Base-by-base conservation (phyloP, 2,797 vertebrate genomes). In the Esox lucius region DNA sequence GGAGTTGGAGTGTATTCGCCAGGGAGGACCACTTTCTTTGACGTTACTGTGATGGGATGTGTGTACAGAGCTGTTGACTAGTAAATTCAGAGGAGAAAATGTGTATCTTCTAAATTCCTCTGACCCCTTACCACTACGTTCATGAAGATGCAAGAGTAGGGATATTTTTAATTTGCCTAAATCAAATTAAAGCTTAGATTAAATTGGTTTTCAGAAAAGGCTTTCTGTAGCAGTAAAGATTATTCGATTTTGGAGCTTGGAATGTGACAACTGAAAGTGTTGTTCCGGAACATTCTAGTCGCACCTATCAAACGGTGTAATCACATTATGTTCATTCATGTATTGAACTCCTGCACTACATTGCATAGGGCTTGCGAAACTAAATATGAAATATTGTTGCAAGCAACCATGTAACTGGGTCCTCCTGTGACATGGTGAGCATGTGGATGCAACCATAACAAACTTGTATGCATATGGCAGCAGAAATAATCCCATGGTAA, bases 121-220 rank as follows among this genome's bases (percentile, higher is more conserved):
- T 48, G 17, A 33, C 42, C 59, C 48, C 73, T 70, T 22, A 31
- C 0, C 12, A 64, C 33, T 17, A 61, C 72, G 62, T 72, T 70
- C 51, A 42, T 78, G 67, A 31, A 72, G 70, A 8, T 22, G 59
- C 70, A 4, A 6, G 6, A 19, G 17, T 61, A 77, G 46, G 71
- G 69, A 68, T 73, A 75, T 61, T 78, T 80, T 56, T 73, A 22
- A 22, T 46, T 74, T 76, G 19, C 76, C 8, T 28, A 13, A 16
- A 9, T 22, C 48, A 16, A 13, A 48, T 70, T 70, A 46, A 64
- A 48, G 42, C 39, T 24, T 19, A 46, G n/a, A 69, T 69, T 24
- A 5, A 48, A 46, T 24, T 51, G 75, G 74, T 77, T 76, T 71
- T 80, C 81, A 75, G 69, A 66, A 19, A 81, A 6, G 74, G 78